Base-by-base conservation (phyloP, 2,888 invertebrate genomes). In the Antitype chi region DNA sequence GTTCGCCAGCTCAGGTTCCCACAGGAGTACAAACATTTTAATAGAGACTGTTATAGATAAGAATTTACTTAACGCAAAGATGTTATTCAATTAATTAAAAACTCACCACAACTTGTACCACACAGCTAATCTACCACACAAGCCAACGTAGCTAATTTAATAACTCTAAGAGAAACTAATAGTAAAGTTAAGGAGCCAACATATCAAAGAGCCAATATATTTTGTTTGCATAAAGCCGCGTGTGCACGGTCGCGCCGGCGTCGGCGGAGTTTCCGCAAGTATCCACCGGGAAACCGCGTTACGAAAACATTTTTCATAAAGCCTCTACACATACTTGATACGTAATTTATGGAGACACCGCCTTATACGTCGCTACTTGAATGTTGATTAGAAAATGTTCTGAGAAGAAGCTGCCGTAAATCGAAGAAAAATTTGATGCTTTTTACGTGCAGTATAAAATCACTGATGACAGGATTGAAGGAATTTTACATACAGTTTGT, bases 301-400 rank as follows among this genome's bases (percentile, higher is more conserved):
- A 91, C 91, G 91, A 93, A 94, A 95, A 94, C 94, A 96, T 96
- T 96, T 96, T 96, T 96, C 95, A 96, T 96, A 96, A 94, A 93
- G 93, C 93, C 93, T 92, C 93, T 92, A 90, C 94, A 94, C 93
- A 95, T 94, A 93, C 94, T 95, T 95, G 95, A 95, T 95, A 95
- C 92, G 94, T 95, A 95, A 96, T 96, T 96, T 96, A 96, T 95
- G 94, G 92, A 94, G 95, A 96, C 95, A 95, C 92, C 93, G 92
- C 90, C 91, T 91, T 90, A 90, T 89, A 90, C 90, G 89, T 87
- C 92, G 93, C 92, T 90, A 80, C 94, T 94, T 95, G 94, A 95
- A 96, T 96, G 93, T 94, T 95, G 94, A 96, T 96, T 94, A 95
- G 94, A 94, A 93, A 93, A 92, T 91, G 79, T 85, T 83, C 85